A percentile compares a stretch with the other conserved stretches of the same genome.
Evolutionary conservation across 2,113 vertebrate species (phyloP).

Genomic region (Hydrolagus affinis): DNA sequence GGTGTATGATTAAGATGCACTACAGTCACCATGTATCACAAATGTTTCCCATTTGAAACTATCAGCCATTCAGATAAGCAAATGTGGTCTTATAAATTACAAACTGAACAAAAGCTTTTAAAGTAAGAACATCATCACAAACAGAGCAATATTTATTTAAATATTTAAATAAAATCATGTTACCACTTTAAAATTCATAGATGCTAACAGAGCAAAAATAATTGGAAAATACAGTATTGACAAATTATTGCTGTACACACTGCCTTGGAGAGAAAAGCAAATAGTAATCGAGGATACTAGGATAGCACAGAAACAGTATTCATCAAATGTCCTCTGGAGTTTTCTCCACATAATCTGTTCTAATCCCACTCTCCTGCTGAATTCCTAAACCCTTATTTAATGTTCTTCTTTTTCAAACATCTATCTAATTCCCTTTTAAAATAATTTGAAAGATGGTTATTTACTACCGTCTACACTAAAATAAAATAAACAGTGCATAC

Average conservation of each 20-base stretch:
- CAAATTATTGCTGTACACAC: neutral
- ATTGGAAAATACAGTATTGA: neutral
- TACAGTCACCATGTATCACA: neutral
- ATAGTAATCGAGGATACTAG: too few relatives aligned
- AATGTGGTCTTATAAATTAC: constrained; percentile 1
- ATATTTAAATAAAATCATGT: neutral
- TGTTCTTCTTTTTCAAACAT: too few relatives aligned
- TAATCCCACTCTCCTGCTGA: too few relatives aligned
- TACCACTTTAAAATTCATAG: neutral
- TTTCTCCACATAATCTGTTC: too few relatives aligned
- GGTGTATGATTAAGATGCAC: constrained; percentile 2
- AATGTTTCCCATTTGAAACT: constrained; percentile 1
- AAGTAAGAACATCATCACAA: neutral
- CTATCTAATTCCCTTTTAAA: too few relatives aligned
- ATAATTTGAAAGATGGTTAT: too few relatives aligned
- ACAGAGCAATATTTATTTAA: neutral
- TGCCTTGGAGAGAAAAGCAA: neutral
- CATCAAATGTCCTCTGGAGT: too few relatives aligned
- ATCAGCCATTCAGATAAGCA: neutral
- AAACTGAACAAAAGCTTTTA: neutral
- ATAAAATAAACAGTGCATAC: too few relatives aligned
- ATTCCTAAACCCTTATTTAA: too few relatives aligned
- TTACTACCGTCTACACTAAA: too few relatives aligned
- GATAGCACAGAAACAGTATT: too few relatives aligned
- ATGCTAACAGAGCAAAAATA: neutral